phyloP scores from a whole-genome alignment of 1,140 invertebrate genomes.

The Acromyrmex charruanus region DNA sequence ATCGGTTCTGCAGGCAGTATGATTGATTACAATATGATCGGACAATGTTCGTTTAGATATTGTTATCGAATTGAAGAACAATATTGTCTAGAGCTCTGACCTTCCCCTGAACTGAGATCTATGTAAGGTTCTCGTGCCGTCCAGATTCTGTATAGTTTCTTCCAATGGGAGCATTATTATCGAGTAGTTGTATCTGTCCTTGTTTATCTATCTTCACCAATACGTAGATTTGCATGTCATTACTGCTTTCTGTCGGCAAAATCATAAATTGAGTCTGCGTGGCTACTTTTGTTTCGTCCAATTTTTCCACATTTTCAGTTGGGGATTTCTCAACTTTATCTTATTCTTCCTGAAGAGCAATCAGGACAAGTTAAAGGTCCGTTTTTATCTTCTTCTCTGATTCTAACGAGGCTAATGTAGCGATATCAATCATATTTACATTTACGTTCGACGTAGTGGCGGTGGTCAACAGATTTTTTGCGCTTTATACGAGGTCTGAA shows the following conservation, averaged over 20 bases:
- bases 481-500: constrained; percentile 48
- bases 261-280: too few relatives aligned
- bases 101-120: constrained; percentile 80
- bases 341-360: too few relatives aligned
- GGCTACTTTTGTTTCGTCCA: too few relatives aligned
- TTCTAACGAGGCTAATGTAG: too few relatives aligned
- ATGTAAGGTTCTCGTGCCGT: constrained; percentile 83
- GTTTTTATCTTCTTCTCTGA: too few relatives aligned
- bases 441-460: constrained; percentile 61
- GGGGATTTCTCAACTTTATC: too few relatives aligned
- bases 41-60: constrained; percentile 65
- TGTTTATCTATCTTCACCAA: too few relatives aligned
- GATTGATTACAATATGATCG: constrained; percentile 83
- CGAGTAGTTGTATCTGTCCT: too few relatives aligned
- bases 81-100: constrained; percentile 83
- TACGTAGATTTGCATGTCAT: constrained; percentile 88
- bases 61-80: constrained; percentile 84
- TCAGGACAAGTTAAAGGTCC: too few relatives aligned
- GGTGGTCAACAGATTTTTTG: constrained; percentile 67
- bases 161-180: constrained; percentile 65
- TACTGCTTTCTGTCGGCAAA: constrained; percentile 87
- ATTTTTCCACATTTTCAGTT: too few relatives aligned
- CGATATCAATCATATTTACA: too few relatives aligned
- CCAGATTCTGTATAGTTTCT: constrained; percentile 80
- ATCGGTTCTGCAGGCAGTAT: constrained; percentile 84